Evolutionary conservation across 2,797 vertebrate genomes (phyloP).

Genomic region (Taenioides sp.): DNA sequence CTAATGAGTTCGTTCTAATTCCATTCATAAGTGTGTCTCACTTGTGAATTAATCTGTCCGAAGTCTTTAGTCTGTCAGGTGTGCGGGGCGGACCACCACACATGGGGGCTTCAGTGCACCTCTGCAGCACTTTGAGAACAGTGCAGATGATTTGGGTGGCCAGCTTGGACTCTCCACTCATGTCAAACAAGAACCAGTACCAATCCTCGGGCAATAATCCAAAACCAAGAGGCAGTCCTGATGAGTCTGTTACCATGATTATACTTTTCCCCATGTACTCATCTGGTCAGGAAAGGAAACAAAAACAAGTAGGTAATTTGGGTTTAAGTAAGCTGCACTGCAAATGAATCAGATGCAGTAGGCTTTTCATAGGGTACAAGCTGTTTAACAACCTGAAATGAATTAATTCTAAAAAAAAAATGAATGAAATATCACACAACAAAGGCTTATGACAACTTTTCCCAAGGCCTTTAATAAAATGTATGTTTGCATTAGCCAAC

Average conservation of each 20-base stretch:
- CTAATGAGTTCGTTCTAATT: neutral
- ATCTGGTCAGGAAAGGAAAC: neutral
- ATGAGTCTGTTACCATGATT: conserved; percentile 34
- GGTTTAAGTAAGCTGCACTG: too few relatives aligned
- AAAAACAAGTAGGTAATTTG: neutral
- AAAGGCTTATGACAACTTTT: too few relatives aligned
- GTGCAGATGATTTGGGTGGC: conserved; percentile 7
- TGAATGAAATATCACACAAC: too few relatives aligned
- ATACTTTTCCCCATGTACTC: conserved; percentile 11
- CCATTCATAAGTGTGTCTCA: conserved; percentile 16
- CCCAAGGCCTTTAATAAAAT: too few relatives aligned
- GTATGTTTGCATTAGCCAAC: too few relatives aligned
- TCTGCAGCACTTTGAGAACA: conserved; percentile 60
- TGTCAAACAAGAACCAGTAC: neutral
- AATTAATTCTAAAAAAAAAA: too few relatives aligned
- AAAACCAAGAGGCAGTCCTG: conserved; percentile 26
- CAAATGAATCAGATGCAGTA: too few relatives aligned
- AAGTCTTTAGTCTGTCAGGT: conserved; percentile 61
- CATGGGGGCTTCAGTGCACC: conserved; percentile 63
- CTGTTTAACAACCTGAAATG: too few relatives aligned
- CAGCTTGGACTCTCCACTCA: neutral
- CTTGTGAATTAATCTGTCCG: conserved; percentile 61
- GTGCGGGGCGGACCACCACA: conserved; percentile 53
- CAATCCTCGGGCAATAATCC: conserved; percentile 10
- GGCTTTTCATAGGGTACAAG: too few relatives aligned